A percentile compares a stretch with the other conserved stretches of the same genome.
Conservation (phyloP, 2,113 vertebrate species). For the Platichthys flesus region DNA sequence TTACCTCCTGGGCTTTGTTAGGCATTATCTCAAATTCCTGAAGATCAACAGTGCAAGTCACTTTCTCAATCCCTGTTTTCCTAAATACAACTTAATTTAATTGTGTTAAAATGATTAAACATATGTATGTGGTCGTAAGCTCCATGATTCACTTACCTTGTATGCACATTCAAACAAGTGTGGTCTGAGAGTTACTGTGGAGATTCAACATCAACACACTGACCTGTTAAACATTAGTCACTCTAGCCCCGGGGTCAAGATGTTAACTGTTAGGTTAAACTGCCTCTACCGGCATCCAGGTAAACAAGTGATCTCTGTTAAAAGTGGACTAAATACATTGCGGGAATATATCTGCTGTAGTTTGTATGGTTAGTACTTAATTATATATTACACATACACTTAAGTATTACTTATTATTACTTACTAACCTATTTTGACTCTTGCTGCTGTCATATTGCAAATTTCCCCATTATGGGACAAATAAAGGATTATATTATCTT, state of each 20-base stretch:
- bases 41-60: slow-evolving; percentile 5
- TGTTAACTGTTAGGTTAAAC: neutral
- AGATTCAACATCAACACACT: slow-evolving; percentile 74
- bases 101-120: neutral
- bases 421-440: too few species aligned
- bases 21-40: slow-evolving; percentile 75
- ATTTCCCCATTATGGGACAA: too few species aligned
- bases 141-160: neutral
- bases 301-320: neutral
- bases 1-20: slow-evolving; percentile 85
- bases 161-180: slow-evolving; percentile 19
- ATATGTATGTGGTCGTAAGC: neutral
- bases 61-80: neutral
- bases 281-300: neutral
- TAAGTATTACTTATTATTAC: too few species aligned
- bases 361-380: neutral
- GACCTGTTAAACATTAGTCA: slow-evolving; percentile 80
- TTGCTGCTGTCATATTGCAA: too few species aligned
- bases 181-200: slow-evolving; percentile 65
- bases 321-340: neutral
- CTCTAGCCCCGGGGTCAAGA: slow-evolving; percentile 1
- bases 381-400: neutral
- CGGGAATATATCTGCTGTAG: too few species aligned
- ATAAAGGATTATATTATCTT: too few species aligned
- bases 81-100: neutral